Evolutionary conservation across 2,113 vertebrate species (phyloP).

Genomic region (Hippopotamus amphibius): DNA sequence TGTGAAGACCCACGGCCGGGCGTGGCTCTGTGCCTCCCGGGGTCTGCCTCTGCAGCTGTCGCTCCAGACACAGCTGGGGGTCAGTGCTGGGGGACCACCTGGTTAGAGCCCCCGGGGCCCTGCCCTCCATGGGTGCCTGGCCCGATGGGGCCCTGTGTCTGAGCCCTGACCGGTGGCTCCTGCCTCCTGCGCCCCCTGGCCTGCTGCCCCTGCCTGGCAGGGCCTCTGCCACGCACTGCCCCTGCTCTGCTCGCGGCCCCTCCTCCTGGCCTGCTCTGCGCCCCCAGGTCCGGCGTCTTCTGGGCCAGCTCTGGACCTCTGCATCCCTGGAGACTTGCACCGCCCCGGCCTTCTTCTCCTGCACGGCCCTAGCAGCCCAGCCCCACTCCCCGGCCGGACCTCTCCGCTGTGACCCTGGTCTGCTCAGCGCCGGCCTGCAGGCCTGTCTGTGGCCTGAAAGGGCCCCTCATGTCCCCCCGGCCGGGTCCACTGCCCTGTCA

Average conservation of each 20-base stretch:
- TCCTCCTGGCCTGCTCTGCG: not conserved
- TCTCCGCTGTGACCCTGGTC: accelerated
- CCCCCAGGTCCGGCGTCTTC: not conserved
- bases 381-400: not conserved
- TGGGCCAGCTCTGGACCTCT: not conserved
- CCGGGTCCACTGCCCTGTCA: accelerated
- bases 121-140: accelerated
- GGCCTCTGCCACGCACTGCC: too few relatives aligned
- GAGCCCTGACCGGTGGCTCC: not conserved
- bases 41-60: too few relatives aligned
- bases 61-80: too few relatives aligned
- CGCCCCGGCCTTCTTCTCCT: not conserved
- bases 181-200: not conserved
- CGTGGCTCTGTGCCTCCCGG: too few relatives aligned
- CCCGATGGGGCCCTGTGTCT: not conserved
- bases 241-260: too few relatives aligned
- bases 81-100: accelerated
- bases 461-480: accelerated
- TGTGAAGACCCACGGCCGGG: accelerated
- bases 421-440: too few relatives aligned
- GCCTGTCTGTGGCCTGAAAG: accelerated
- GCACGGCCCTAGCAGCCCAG: too few relatives aligned
- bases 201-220: too few relatives aligned
- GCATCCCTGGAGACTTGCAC: too few relatives aligned
- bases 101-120: accelerated